Evolutionary conservation across 2,113 vertebrate species (phyloP), one percentile per base, ranked within the genome.

Genomic region (Ia io): DNA sequence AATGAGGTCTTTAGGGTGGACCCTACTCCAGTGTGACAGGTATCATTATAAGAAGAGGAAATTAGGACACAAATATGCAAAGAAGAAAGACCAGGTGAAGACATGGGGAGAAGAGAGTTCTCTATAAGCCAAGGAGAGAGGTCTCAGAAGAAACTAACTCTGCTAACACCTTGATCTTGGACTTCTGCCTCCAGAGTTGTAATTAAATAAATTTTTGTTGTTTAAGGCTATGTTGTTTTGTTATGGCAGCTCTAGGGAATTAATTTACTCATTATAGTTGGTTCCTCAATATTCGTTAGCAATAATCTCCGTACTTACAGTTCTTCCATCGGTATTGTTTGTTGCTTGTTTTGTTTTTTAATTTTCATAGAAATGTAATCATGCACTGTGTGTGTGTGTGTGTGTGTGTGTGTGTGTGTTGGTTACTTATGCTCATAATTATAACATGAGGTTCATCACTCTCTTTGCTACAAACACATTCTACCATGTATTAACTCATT

Each of bases 401-500:
- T 6, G 35, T 51, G 40, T 51, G n/a, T 16, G 4, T 10, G 12
- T 22, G 30, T 32, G 25, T 6, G 35, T 51, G 40, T 51, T 89
- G 35, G 8, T 63, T 71, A 67, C 17, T 79, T 32, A 6, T 78
- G 18, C 11, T 94, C 17, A 51, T 59, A 30, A 79, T 93, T 59
- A 88, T 49, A 11, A 84, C 69, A 9, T 93, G n/a, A 63, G 4
- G 65, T 20, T 59, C 32, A 84, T 65, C 71, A 82, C 1, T 56
- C 47, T 91, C 42, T 91, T 84, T 92, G 32, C 42, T 92, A 53
- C 53, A 87, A 65, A 90, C 84, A 70, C 78, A 76, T 69, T 83
- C 56, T 49, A 80, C 20, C 61, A 5, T 53, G 6, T 88, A 91
- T 65, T 85, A 85, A 84, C 47, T 13, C 30, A 32, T 77, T 77